Evolutionary conservation across 2,113 vertebrate species (phyloP), one percentile per base, ranked within the genome.

Genomic region (Mus spicilegus): DNA sequence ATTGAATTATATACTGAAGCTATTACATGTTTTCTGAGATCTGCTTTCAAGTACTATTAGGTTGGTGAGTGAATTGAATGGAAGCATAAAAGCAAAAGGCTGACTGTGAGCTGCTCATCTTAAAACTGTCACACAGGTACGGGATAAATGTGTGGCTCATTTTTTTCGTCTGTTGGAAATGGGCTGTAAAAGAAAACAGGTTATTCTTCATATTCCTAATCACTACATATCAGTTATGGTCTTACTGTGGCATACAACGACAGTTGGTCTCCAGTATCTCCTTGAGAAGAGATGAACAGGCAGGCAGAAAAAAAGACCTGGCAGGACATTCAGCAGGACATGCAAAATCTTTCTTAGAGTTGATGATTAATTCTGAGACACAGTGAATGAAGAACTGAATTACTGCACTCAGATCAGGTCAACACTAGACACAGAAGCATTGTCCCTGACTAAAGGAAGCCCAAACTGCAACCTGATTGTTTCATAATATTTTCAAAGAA

Each of bases 331-430:
- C 36, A 90, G 17, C 22, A 91, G 11, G 10, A 63, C 39, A 24
- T 7, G 46, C 1, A 73, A 33, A 36, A 5, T 1, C 1, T 75
- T 65, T 28, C 61, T 63, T 65, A 20, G 13, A 75, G 63, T 39
- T 9, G 7, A 9, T 97, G 97, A 97, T 80, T 97, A 96, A 96
- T 42, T 14, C 8, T 26, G 51, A 82, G 16, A 73, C 67, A 54
- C 42, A 90, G 46, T 73, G 69, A 85, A 89, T 36, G 22, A 49
- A 96, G 61, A 63, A 91, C 69, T 39, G n/a, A 63, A 1, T 65
- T 39, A 87, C 14, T 92, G 77, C 89, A 56, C 36, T 33, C 51
- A 67, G 26, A 90, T 77, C 81, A 24, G 92, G 14, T 89, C 88
- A 96, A 89, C 93, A 77, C 93, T 96, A 67, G 94, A 58, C 81